phyloP scores from a whole-genome alignment of 2,797 vertebrate genomes.

The Astyanax mexicanus region DNA sequence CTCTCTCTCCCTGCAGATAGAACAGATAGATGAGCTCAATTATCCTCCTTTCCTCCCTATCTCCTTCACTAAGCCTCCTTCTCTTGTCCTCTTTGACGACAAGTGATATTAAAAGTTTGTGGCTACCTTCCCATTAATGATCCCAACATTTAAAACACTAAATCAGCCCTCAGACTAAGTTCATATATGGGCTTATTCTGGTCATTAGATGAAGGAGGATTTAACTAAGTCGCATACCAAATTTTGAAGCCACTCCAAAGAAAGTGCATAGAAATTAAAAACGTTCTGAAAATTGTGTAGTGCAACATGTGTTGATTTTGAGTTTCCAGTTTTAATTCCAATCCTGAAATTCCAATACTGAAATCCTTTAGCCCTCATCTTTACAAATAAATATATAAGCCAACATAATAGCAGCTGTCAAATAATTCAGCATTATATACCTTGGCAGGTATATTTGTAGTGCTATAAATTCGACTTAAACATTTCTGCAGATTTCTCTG shows the following conservation, averaged over 20 bases:
- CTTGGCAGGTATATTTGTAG: too few species aligned
- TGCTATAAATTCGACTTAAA: too few species aligned
- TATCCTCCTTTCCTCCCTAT: conserved; percentile 48
- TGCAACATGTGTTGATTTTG: too few species aligned
- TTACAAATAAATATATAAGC: too few species aligned
- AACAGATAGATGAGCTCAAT: conserved; percentile 60
- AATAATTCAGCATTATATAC: too few species aligned
- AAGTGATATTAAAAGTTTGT: conserved; percentile 20
- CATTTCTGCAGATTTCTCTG: too few species aligned
- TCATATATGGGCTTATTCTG: neutral
- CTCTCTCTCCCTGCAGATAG: conserved; percentile 59
- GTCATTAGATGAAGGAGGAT: neutral
- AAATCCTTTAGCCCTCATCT: too few species aligned
- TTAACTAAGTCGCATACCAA: neutral
- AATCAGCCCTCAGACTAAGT: conserved; percentile 32
- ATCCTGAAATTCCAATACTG: too few species aligned
- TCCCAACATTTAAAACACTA: conserved; percentile 44
- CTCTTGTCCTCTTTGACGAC: conserved; percentile 35
- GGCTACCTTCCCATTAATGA: conserved; percentile 47
- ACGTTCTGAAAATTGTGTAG: too few species aligned
- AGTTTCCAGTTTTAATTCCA: too few species aligned
- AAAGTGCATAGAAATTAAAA: neutral
- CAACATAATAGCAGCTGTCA: too few species aligned
- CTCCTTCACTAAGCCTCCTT: conserved; percentile 58
- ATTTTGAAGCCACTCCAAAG: neutral